These are phyloP conservation scores for Manis pentadactyla DNA, from an alignment of 2,797 vertebrate genomes.

Conservation along the genomic window DNA sequence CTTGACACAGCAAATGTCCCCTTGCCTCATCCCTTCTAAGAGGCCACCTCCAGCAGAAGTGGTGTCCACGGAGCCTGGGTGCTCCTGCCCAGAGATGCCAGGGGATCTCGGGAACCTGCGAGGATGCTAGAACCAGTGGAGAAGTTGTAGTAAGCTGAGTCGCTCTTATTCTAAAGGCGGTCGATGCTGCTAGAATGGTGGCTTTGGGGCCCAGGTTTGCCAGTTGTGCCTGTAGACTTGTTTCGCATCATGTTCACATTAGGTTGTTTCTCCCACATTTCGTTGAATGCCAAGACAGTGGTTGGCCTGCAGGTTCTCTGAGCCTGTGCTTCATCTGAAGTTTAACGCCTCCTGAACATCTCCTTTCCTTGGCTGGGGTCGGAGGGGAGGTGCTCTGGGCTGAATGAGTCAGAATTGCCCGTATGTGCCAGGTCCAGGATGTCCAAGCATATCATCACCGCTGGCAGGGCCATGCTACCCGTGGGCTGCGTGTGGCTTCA, in stretches of 20 bases:
- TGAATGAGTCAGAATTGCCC: not conserved
- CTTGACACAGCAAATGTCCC: not conserved
- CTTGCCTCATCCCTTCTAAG: not conserved
- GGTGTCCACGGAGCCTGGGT: not conserved
- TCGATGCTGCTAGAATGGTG: constrained; percentile 90
- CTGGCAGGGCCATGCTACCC: not conserved
- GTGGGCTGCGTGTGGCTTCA: not conserved
- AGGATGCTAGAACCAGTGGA: not conserved
- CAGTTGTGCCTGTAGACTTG: constrained; percentile 90
- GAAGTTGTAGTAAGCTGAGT: not conserved
- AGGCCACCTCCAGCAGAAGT: not conserved
- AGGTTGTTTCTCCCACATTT: constrained; percentile 88
- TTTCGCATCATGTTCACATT: constrained; percentile 92
- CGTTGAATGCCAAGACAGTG: constrained; percentile 96
- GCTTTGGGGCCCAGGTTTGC: constrained; percentile 92
- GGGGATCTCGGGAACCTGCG: not conserved
- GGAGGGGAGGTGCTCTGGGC: not conserved
- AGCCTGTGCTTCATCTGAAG: constrained; percentile 84
- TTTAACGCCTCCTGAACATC: not conserved
- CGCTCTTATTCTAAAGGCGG: not conserved
- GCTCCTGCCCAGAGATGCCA: not conserved
- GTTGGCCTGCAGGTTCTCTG: constrained; percentile 89
- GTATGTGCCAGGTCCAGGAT: not conserved
- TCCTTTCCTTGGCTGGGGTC: not conserved
- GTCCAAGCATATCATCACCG: not conserved